These are phyloP conservation scores for Toxotes chatareus DNA, from an alignment of 2,113 vertebrate species.

Conservation along the genomic window DNA sequence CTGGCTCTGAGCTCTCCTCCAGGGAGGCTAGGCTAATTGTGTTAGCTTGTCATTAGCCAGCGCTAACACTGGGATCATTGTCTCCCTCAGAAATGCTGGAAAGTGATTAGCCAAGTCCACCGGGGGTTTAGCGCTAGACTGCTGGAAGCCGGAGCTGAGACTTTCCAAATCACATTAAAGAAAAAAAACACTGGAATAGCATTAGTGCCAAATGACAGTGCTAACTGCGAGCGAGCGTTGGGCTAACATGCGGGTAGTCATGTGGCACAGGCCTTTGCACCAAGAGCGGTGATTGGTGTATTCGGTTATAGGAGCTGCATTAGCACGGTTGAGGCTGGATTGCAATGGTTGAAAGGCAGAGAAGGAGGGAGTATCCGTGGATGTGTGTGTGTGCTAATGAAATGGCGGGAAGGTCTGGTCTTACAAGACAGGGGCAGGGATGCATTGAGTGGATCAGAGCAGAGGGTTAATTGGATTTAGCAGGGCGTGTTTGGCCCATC, in stretches of 20 bases:
- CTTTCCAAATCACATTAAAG: constrained; percentile 84
- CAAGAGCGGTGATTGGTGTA: constrained; percentile 88
- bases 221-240: constrained; percentile 77
- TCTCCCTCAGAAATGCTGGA: constrained; percentile 86
- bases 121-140: constrained; percentile 76
- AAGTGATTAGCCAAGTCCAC: constrained; percentile 84
- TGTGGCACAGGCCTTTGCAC: constrained; percentile 86
- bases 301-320: constrained; percentile 90
- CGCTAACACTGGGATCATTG: constrained; percentile 86
- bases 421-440: constrained; percentile 84
- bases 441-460: constrained; percentile 78
- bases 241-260: constrained; percentile 82
- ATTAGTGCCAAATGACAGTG: constrained; percentile 89
- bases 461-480: constrained; percentile 89
- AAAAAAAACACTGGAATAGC: constrained; percentile 90
- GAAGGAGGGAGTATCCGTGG: constrained; percentile 63
- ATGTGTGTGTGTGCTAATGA: constrained; percentile 85
- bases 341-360: constrained; percentile 79
- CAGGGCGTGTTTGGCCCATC: constrained; percentile 74
- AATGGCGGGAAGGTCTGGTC: constrained; percentile 89
- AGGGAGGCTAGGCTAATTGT: constrained; percentile 80
- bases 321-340: constrained; percentile 89
- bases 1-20: constrained; percentile 73
- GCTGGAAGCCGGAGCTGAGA: constrained; percentile 74
- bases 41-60: constrained; percentile 87